Percentiles rank a stretch among this genome's conserved stretches.
Evolutionary conservation across 2,113 vertebrate species (phyloP).

Genomic region (Rhinopithecus roxellana): DNA sequence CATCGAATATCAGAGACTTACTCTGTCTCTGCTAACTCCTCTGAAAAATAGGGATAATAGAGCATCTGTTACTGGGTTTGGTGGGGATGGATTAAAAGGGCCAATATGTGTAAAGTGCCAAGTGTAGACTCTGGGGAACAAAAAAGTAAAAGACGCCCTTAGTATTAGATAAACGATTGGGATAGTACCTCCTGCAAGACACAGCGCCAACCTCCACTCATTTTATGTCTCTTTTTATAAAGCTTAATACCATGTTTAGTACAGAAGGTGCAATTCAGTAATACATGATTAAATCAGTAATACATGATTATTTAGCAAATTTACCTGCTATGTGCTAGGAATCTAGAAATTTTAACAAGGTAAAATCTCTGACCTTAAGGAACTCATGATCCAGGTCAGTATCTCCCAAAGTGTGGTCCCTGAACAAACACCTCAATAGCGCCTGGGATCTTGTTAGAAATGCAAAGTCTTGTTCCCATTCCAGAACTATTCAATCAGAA

Average conservation of each 20-base stretch:
- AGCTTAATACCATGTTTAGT: not conserved
- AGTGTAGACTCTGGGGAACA: not conserved
- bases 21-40: not conserved
- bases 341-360: not conserved
- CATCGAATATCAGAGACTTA: not conserved
- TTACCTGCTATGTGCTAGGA: not conserved
- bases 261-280: not conserved
- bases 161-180: not conserved
- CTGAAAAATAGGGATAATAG: not conserved
- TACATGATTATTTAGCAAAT: not conserved
- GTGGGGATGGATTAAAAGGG: not conserved
- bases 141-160: not conserved
- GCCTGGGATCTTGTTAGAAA: not conserved
- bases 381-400: not conserved
- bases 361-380: not conserved
- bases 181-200: not conserved
- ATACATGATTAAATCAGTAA: too few species aligned
- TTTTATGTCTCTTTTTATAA: not conserved
- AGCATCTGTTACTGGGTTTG: not conserved
- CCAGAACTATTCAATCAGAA: not conserved
- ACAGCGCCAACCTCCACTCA: not conserved
- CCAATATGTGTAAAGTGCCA: not conserved
- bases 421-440: not conserved
- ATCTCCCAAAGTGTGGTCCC: not conserved
- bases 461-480: not conserved